Percentiles rank a stretch among this genome's conserved stretches.
These are phyloP conservation scores for Halichondria panicea DNA, from an alignment of 37 sponge, comb jelly and placozoan genomes.

Conservation along the genomic window DNA sequence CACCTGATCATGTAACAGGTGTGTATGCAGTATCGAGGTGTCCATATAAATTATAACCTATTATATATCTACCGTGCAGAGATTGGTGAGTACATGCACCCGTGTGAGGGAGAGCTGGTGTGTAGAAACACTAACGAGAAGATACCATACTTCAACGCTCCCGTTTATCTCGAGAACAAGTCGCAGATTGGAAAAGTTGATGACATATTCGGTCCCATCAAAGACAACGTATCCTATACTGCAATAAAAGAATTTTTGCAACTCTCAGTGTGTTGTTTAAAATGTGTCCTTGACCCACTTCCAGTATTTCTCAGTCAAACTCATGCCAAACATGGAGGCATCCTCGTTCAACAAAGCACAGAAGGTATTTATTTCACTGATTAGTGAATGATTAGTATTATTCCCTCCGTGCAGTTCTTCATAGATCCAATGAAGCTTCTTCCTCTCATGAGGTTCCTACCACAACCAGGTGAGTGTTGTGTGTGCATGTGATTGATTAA, in stretches of 20 bases:
- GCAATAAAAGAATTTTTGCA: neutral
- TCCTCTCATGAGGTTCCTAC: conserved; percentile 86
- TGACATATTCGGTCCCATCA: conserved; percentile 97
- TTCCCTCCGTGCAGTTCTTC: conserved; percentile 58
- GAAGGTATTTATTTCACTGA: conserved; percentile 56
- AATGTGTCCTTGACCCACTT: neutral
- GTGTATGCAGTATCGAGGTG: neutral
- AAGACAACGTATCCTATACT: conserved; percentile 77
- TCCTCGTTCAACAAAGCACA: conserved; percentile 76
- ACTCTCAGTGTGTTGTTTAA: neutral
- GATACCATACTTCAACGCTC: conserved; percentile 98
- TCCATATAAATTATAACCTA: neutral
- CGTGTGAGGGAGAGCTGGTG: conserved; percentile 96
- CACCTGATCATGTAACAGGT: conserved; percentile 87
- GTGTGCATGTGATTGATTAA: neutral
- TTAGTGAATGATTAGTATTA: neutral
- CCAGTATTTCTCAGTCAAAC: conserved; percentile 88
- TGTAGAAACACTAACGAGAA: conserved; percentile 79
- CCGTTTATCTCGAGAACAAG: conserved; percentile 97
- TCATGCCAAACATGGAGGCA: conserved; percentile 83
- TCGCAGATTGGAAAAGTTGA: conserved; percentile 98
- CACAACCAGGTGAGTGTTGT: conserved; percentile 50
- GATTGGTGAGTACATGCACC: conserved; percentile 84
- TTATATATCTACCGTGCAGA: conserved; percentile 28
- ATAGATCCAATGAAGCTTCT: conserved; percentile 93